These are phyloP conservation scores for Zonitis immaculata DNA, from an alignment of 2,888 invertebrate genomes.

Conservation along the genomic window DNA sequence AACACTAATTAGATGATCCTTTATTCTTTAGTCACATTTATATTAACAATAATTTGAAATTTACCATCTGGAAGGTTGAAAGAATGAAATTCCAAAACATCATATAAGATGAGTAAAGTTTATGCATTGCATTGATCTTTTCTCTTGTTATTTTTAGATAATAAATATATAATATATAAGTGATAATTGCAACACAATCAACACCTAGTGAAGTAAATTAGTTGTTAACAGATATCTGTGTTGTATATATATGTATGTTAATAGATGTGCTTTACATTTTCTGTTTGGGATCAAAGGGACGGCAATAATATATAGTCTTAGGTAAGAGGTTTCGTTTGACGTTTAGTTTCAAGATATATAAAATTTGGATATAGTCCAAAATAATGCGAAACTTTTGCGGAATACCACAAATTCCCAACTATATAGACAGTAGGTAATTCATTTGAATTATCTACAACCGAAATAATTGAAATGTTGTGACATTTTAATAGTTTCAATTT, in stretches of 20 bases:
- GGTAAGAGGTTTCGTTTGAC: background rate
- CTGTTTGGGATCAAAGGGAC: background rate
- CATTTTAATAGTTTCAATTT: background rate
- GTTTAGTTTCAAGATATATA: background rate
- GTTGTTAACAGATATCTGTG: constrained; percentile 36
- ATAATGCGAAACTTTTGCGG: background rate
- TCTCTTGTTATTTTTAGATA: background rate
- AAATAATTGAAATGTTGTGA: background rate
- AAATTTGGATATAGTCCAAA: background rate
- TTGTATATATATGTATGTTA: background rate
- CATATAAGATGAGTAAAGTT: too few species aligned
- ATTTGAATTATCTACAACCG: background rate
- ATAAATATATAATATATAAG: too few species aligned
- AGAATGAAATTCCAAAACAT: too few species aligned
- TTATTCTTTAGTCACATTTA: too few species aligned
- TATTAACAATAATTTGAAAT: too few species aligned
- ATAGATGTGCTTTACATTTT: background rate
- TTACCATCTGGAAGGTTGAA: too few species aligned
- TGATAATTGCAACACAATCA: too few species aligned
- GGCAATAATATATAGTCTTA: background rate
- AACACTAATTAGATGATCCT: background rate
- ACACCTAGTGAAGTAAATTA: constrained; percentile 36
- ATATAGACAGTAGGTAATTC: background rate
- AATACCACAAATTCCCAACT: background rate
- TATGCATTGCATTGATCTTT: too few species aligned